Evolutionary conservation across 92 coral and sea anemone species (phyloP), one percentile per base, ranked within the genome.

Genomic region (Siderastrea siderea): DNA sequence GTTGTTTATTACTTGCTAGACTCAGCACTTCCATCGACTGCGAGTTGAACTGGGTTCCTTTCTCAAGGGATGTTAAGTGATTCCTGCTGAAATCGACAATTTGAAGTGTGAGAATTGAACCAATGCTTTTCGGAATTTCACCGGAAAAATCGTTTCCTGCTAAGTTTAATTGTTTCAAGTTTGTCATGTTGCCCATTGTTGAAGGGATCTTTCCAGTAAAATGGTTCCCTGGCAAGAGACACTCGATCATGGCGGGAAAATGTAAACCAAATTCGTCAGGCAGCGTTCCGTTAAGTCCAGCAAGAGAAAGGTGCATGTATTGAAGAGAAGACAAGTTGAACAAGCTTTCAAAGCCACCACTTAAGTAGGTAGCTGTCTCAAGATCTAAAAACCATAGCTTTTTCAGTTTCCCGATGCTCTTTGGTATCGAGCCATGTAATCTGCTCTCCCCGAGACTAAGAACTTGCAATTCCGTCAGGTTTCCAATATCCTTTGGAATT

Each of bases 311-410:
- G 68, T 89, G 97, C 87, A 94, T 84, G 57, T 55, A 94, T 16
- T 68, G 81, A 10, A 94, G 26, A 7, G 97, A 86, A 7, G 93
- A 77, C 62, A 94, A 75, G 47, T 83, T 90, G 43, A 64, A 79
- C n/a, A 93, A 68, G 72, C 86, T 72, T 68, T 93, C 94, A 65
- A 93, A 82, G 7, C 88, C 89, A 1, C 92, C 84, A 1, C 38
- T 73, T 1, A 94, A 82, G 12, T 71, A 15, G 2, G n/a, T 53
- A 1, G 87, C 84, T 44, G 91, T 68, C 64, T 93, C 96, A 16
- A 95, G 83, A 67, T 95, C 98, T 72, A 95, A 59, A 87, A 93
- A 95, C 98, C 95, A 86, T 11, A 95, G 80, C 74, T 95, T 91
- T 50, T 80, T 82, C 74, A 95, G 66, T 7, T 89, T 86, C 5